phyloP scores from a whole-genome alignment of 1,140 invertebrate genomes.

The Geopemphigus sp. region DNA sequence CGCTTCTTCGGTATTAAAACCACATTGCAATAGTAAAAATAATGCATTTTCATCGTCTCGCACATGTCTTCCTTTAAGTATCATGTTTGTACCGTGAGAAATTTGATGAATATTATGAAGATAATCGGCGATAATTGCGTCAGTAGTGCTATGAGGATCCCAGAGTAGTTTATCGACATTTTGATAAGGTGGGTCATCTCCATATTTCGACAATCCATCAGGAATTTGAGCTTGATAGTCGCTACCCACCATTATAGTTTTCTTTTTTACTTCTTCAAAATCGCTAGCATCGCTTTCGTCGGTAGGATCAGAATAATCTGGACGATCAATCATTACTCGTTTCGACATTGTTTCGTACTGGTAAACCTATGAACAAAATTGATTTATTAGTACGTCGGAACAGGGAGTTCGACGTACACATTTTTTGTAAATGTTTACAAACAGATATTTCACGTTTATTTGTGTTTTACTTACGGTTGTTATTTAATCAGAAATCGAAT shows the following conservation, averaged over 20 bases:
- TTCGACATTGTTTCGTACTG: conserved; percentile 7
- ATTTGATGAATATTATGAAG: conserved; percentile 68
- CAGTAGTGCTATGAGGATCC: conserved; percentile 77
- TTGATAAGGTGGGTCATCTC: conserved; percentile 92
- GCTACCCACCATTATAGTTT: conserved; percentile 92
- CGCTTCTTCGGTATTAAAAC: conserved; percentile 91
- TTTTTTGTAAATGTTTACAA: too few species aligned
- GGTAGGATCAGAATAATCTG: conserved; percentile 44
- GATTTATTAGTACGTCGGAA: not conserved
- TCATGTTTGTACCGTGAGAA: conserved; percentile 60
- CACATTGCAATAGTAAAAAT: conserved; percentile 88
- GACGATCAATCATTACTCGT: conserved; percentile 20
- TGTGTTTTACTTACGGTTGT: not conserved
- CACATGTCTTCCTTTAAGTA: conserved; percentile 76
- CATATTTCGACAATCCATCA: conserved; percentile 77
- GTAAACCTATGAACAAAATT: not conserved
- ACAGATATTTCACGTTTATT: too few species aligned
- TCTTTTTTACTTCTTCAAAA: conserved; percentile 47
- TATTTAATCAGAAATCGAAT: not conserved
- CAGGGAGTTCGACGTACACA: too few species aligned
- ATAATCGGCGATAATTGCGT: conserved; percentile 78
- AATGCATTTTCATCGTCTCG: conserved; percentile 93
- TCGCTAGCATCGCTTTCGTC: conserved; percentile 42
- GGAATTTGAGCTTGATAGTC: conserved; percentile 93
- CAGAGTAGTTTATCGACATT: conserved; percentile 94